Evolutionary conservation across 2,113 vertebrate species (phyloP).

Genomic region (Glareola pratincola): DNA sequence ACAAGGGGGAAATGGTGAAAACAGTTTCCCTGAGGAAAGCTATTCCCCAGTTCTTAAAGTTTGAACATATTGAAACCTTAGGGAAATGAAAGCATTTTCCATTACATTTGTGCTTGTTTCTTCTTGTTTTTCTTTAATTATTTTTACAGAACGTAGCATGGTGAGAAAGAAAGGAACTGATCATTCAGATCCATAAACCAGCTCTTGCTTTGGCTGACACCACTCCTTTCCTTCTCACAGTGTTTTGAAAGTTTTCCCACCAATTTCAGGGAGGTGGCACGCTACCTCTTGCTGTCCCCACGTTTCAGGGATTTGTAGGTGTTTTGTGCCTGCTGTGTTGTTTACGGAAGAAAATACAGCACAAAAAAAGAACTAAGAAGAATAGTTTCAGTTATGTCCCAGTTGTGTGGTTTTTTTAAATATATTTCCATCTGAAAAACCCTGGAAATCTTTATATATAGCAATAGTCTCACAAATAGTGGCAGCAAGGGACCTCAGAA

Average conservation of each 20-base stretch:
- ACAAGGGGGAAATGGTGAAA: constrained; percentile 14
- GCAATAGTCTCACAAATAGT: not conserved
- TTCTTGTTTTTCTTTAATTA: not conserved
- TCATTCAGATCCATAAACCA: not conserved
- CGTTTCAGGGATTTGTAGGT: not conserved
- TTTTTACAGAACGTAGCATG: not conserved
- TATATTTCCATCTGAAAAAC: not conserved
- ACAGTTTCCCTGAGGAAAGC: constrained; percentile 20
- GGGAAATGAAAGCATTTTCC: constrained; percentile 11
- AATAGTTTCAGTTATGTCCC: not conserved
- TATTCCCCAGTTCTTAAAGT: constrained; percentile 5
- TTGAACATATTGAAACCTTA: not conserved
- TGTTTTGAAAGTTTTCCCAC: not conserved
- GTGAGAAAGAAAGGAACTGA: not conserved
- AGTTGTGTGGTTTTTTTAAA: not conserved
- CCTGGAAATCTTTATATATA: not conserved
- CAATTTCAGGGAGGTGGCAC: not conserved
- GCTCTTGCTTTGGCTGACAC: not conserved
- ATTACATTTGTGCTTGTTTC: not conserved
- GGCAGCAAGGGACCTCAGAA: not conserved
- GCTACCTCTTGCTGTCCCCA: not conserved
- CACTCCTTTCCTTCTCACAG: not conserved
- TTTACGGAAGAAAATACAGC: not conserved
- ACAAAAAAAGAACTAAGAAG: not conserved
- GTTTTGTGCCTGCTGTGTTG: not conserved